Base-by-base conservation (phyloP, 1,140 invertebrate species). In the Brachionus manjavacas region DNA sequence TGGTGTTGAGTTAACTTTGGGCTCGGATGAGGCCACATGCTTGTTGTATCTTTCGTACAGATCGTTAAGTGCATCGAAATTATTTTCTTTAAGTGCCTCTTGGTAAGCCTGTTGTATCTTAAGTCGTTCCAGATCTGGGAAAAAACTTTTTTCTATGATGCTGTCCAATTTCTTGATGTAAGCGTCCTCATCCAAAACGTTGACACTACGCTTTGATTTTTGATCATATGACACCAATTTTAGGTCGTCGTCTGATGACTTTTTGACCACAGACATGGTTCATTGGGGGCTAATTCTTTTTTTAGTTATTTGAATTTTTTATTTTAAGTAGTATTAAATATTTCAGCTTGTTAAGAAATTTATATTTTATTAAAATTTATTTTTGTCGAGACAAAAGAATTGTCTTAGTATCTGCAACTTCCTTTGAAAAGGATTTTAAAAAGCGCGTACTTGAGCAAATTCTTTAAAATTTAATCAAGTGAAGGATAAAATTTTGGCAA, bases 81-180 rank as follows among this genome's bases (percentile, higher is more conserved):
- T 95, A 88, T 98, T 97, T 46, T 92, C 93, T 86, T 95, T 93
- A 28, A 95, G 89, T 0, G 96, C 97, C 85, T 96, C 94, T 20
- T 97, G 89, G 88, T 96, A 98, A 74, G 95, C 95, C 88, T 95
- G 94, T 89, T 98, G 96, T 1, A 95, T 95, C 87, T 94, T 94
- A 39, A 99, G 88, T 88, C 96, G 96, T 85, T 96, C 94, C 60
- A 99, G 89, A 88, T 99, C 95, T 6, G 97, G 97, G 87, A 96
- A 99, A 88, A 97, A 99, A 88, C 99, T 97, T 85, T 95, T 92
- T 88, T 98, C 94, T 86, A 99, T 98, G 49, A 99, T 98, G 88
- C 95, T 94, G 43, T 94, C 94, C 88, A 99, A 93, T 74, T 85
- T 52, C 41, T 60, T 60, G 1, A 64, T 64, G 25, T 64, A 81